These are phyloP conservation scores for Theropithecus gelada DNA, from an alignment of 2,113 vertebrate genomes.

Conservation along the genomic window DNA sequence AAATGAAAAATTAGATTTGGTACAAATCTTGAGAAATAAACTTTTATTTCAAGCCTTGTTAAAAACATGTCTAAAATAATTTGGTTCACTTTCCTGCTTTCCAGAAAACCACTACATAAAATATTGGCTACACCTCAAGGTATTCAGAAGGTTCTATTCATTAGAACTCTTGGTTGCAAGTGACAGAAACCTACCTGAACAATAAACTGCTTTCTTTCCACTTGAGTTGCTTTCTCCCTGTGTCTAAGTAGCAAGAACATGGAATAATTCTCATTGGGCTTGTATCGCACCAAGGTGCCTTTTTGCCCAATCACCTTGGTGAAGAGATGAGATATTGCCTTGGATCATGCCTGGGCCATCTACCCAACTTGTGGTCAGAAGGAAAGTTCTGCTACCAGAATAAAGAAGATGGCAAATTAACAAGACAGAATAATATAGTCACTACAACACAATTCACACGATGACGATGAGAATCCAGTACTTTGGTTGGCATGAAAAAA, in stretches of 20 bases:
- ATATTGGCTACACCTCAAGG: not conserved
- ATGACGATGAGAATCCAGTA: not conserved
- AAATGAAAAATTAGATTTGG: conserved; percentile 17
- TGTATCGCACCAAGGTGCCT: not conserved
- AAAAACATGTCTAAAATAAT: conserved; percentile 13
- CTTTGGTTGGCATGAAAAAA: not conserved
- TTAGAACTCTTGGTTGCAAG: not conserved
- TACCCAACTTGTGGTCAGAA: not conserved
- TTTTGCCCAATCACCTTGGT: not conserved
- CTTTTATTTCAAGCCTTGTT: not conserved
- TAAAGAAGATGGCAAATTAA: not conserved
- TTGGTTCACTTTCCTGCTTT: not conserved
- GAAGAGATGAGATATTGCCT: not conserved
- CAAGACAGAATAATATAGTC: not conserved
- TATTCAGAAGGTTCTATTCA: not conserved
- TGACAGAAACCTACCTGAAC: not conserved
- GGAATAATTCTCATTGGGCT: not conserved
- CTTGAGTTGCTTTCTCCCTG: not conserved
- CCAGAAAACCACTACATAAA: not conserved
- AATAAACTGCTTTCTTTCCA: not conserved
- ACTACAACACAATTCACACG: not conserved
- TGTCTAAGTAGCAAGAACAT: not conserved
- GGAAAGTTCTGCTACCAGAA: not conserved
- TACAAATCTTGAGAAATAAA: not conserved
- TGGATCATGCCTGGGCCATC: not conserved